These are phyloP conservation scores for Syngnathus scovelli DNA, from an alignment of 2,113 vertebrate species.

Conservation along the genomic window DNA sequence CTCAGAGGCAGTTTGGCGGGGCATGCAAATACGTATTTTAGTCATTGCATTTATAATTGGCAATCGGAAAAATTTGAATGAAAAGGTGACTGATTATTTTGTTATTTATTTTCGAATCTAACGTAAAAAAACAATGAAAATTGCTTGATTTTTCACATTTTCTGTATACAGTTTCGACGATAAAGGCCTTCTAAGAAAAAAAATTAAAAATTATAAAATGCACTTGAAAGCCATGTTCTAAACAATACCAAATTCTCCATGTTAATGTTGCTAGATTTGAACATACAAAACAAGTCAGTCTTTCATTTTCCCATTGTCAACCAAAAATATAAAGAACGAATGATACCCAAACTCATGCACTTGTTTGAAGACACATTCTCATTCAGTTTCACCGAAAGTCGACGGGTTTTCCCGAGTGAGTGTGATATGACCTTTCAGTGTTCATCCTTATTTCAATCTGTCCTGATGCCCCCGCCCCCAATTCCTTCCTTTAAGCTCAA, in stretches of 20 bases:
- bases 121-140: neutral
- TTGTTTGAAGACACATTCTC: conserved; percentile 3
- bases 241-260: too few relatives aligned
- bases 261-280: neutral
- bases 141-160: neutral
- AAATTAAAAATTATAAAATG: neutral
- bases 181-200: neutral
- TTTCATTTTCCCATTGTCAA: neutral
- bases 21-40: conserved; percentile 26
- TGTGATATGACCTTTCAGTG: conserved; percentile 31
- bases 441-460: conserved; percentile 25
- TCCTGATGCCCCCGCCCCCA: neutral
- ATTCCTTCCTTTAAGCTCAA: conserved; percentile 27
- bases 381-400: conserved; percentile 1
- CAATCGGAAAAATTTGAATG: neutral
- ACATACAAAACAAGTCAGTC: neutral
- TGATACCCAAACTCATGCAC: neutral
- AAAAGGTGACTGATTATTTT: neutral
- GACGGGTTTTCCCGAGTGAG: conserved; percentile 36
- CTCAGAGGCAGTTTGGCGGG: conserved; percentile 21
- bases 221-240: too few relatives aligned
- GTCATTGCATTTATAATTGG: neutral
- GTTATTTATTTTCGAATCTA: neutral
- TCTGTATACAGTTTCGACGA: too few relatives aligned
- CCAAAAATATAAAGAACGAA: neutral